Evolutionary conservation across 2,797 vertebrate species (phyloP).

Genomic region (Tangara arthus): DNA sequence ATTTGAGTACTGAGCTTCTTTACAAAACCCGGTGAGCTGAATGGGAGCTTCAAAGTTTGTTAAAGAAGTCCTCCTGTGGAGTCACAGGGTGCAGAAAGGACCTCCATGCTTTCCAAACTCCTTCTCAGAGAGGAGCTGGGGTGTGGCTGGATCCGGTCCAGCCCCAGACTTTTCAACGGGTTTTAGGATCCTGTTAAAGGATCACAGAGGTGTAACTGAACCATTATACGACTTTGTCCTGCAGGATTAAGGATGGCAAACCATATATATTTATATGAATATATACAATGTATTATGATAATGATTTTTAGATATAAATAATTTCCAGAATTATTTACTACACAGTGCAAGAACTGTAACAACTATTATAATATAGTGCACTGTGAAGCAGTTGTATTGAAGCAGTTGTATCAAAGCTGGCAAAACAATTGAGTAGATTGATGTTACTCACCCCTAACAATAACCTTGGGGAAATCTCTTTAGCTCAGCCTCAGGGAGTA

Average conservation of each 20-base stretch:
- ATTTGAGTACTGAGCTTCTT: not conserved
- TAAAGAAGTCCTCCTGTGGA: not conserved
- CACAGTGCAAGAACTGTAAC: not conserved
- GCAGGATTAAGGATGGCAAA: not conserved
- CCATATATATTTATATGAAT: not conserved
- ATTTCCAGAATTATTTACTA: not conserved
- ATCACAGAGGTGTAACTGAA: not conserved
- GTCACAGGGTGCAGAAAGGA: not conserved
- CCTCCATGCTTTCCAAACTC: not conserved
- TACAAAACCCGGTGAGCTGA: fast-evolving
- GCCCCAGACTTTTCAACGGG: fast-evolving
- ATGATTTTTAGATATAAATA: not conserved
- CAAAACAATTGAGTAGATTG: not conserved
- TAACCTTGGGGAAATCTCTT: not conserved
- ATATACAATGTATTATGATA: not conserved
- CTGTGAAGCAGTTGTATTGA: not conserved
- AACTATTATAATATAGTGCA: not conserved
- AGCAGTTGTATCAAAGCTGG: not conserved
- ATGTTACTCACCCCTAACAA: not conserved
- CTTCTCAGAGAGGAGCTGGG: not conserved
- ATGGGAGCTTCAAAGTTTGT: not conserved
- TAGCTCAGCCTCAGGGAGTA: not conserved
- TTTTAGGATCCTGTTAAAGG: not conserved
- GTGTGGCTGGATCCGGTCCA: not conserved
- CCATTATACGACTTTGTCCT: not conserved